A percentile compares a stretch with the other conserved stretches of the same genome.
Evolutionary conservation across 2,888 invertebrate species (phyloP).

Genomic region (Dryomyza anilis): DNA sequence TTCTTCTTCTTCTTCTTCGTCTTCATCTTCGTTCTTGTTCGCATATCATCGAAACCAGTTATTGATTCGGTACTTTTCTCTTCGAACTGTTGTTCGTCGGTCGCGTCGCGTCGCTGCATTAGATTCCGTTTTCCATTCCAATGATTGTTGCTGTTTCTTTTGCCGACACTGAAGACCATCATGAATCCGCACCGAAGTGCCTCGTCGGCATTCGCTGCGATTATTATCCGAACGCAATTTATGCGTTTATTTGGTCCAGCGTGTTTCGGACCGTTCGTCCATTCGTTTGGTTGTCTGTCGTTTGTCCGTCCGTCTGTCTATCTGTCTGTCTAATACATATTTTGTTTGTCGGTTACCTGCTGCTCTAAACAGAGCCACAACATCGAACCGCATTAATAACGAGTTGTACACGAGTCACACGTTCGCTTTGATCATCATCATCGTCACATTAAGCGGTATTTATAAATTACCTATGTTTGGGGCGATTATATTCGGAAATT

Average conservation of each 20-base stretch:
- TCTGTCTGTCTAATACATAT: no score
- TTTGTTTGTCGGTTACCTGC: no score
- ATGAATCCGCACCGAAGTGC: no score
- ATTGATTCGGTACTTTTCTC: slow-evolving; percentile 15
- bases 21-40: slow-evolving; percentile 6
- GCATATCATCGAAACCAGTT: slow-evolving; percentile 26
- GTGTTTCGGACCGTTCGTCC: neutral
- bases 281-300: no score
- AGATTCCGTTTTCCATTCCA: slow-evolving; percentile 35
- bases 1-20: slow-evolving; percentile 16
- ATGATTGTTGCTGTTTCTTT: no score
- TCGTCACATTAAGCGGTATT: slow-evolving; percentile 23
- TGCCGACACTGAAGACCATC: no score
- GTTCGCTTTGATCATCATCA: slow-evolving; percentile 31
- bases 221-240: slow-evolving; percentile 60
- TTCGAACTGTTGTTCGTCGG: slow-evolving; percentile 32
- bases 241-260: slow-evolving; percentile 42
- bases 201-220: slow-evolving; percentile 41
- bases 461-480: slow-evolving; percentile 1
- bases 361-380: slow-evolving; percentile 14
- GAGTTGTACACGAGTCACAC: slow-evolving; percentile 48
- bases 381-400: slow-evolving; percentile 35
- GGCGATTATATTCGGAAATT: no score
- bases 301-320: no score
- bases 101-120: no score